Evolutionary conservation across 2,113 vertebrate species (phyloP).

Genomic region (Hippocampus barbouri): DNA sequence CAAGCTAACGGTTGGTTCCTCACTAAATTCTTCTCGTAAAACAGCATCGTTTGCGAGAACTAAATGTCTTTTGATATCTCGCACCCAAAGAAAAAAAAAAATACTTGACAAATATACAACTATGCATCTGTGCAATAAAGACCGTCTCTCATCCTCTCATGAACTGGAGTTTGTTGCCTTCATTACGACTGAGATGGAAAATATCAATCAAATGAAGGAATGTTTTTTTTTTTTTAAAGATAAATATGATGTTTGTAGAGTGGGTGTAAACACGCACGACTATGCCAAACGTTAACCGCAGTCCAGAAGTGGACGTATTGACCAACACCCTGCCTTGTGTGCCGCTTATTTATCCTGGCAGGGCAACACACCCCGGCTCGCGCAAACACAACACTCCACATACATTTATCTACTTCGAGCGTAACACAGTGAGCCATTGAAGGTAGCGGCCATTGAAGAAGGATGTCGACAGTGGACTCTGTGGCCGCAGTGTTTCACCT

Average conservation of each 20-base stretch:
- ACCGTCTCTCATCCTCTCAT: conserved; percentile 30
- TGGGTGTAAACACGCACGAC: conserved; percentile 35
- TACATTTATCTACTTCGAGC: conserved; percentile 59
- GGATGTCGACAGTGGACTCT: conserved; percentile 58
- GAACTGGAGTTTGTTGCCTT: conserved; percentile 36
- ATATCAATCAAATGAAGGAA: conserved; percentile 39
- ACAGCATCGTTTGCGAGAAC: background rate
- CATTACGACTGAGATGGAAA: conserved; percentile 43
- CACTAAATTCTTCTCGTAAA: background rate
- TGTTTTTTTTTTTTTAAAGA: conserved; percentile 10
- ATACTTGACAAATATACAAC: conserved; percentile 1
- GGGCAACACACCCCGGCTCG: conserved; percentile 52
- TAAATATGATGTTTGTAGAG: conserved; percentile 56
- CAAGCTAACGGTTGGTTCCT: background rate
- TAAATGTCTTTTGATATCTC: background rate
- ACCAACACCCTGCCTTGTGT: conserved; percentile 65
- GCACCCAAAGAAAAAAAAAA: background rate
- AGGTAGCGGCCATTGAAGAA: conserved; percentile 57
- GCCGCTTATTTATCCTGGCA: conserved; percentile 68
- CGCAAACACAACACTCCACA: conserved; percentile 64
- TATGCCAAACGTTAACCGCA: conserved; percentile 47
- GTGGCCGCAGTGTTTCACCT: conserved; percentile 36
- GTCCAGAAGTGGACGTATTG: conserved; percentile 55
- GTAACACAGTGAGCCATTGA: conserved; percentile 42
- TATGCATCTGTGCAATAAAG: conserved; percentile 2